Conservation (phyloP, 2,797 vertebrate genomes). For the Microctenopoma steveboyesi region DNA sequence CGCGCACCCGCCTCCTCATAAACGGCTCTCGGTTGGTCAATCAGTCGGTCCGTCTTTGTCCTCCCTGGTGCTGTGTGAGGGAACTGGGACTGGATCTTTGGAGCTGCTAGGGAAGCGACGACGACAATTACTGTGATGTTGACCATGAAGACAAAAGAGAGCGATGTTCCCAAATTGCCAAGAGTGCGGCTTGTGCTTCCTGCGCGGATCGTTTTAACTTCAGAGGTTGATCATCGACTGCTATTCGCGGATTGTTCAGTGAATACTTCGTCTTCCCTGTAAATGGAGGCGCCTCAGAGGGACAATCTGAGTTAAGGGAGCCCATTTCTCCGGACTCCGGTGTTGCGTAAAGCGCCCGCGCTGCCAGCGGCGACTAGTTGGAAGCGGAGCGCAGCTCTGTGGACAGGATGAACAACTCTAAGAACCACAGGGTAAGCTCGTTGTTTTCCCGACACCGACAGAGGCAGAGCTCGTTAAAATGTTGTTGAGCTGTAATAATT, state of each 20-base stretch:
- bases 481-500: not conserved
- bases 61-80: slow-evolving; percentile 46
- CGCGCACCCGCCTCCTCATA: slow-evolving; percentile 67
- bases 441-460: not conserved
- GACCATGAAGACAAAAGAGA: slow-evolving; percentile 15
- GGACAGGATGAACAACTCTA: slow-evolving; percentile 79
- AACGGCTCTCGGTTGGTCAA: slow-evolving; percentile 75
- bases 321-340: slow-evolving; percentile 41
- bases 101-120: slow-evolving; percentile 31
- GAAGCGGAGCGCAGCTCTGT: slow-evolving; percentile 30
- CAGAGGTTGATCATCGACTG: not conserved
- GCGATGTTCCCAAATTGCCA: slow-evolving; percentile 31
- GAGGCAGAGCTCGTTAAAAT: not conserved
- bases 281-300: slow-evolving; percentile 40
- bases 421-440: slow-evolving; percentile 77
- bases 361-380: slow-evolving; percentile 72
- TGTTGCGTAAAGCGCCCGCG: slow-evolving; percentile 70
- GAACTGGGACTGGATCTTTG: slow-evolving; percentile 37
- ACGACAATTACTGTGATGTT: slow-evolving; percentile 6
- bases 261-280: slow-evolving; percentile 23
- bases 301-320: slow-evolving; percentile 57
- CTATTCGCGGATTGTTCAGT: not conserved
- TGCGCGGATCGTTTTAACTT: slow-evolving; percentile 43
- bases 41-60: slow-evolving; percentile 70
- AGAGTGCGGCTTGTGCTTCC: slow-evolving; percentile 9